Conservation (phyloP, 2,113 vertebrate genomes). For the Prionailurus bengalensis region DNA sequence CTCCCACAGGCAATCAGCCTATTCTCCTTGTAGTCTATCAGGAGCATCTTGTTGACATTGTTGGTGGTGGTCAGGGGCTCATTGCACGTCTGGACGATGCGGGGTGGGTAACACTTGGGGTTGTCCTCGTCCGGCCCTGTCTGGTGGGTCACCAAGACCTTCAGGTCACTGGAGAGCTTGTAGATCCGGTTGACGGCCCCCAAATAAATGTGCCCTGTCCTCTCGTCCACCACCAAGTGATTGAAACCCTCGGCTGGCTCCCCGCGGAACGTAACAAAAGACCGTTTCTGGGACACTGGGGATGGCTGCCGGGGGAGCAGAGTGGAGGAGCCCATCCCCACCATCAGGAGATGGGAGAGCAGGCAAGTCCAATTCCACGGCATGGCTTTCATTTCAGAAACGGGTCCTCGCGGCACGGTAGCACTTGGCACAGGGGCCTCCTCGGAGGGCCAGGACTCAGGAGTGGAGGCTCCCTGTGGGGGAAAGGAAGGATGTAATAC, state of each 20-base stretch:
- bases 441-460: slow-evolving; percentile 8
- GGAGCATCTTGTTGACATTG: slow-evolving; percentile 99
- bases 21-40: slow-evolving; percentile 98
- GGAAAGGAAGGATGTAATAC: slow-evolving; percentile 80
- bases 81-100: slow-evolving; percentile 97
- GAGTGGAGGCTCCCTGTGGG: slow-evolving; percentile 75
- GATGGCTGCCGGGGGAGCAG: slow-evolving; percentile 87
- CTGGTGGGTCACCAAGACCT: slow-evolving; percentile 95
- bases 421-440: background rate
- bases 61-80: slow-evolving; percentile 95
- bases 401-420: background rate
- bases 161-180: slow-evolving; percentile 95
- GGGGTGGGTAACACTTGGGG: slow-evolving; percentile 98
- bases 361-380: slow-evolving; percentile 92
- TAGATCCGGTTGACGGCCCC: slow-evolving; percentile 98
- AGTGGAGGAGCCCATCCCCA: slow-evolving; percentile 87
- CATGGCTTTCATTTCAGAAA: slow-evolving; percentile 89
- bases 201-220: slow-evolving; percentile 97
- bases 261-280: slow-evolving; percentile 92
- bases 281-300: slow-evolving; percentile 87
- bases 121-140: slow-evolving; percentile 99
- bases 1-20: slow-evolving; percentile 97
- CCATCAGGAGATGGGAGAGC: slow-evolving; percentile 92
- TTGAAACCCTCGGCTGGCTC: slow-evolving; percentile 96
- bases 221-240: slow-evolving; percentile 96